Evolutionary conservation across 2,888 invertebrate genomes (phyloP), one percentile per base, ranked within the genome.

Genomic region (Rhamphomyia laevipes): DNA sequence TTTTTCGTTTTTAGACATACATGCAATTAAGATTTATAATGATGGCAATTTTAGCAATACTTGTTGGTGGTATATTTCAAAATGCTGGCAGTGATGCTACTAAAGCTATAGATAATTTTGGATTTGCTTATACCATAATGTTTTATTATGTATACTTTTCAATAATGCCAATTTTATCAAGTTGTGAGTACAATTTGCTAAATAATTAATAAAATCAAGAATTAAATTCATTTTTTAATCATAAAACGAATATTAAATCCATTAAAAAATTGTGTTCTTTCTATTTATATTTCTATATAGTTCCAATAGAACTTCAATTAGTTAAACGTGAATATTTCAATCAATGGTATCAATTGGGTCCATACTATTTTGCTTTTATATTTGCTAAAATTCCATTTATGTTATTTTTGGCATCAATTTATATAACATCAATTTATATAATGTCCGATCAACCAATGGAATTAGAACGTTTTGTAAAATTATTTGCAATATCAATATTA

Each of bases 111-210:
- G 88, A 84, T 64, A 88, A 88, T 68, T 89, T 87, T 61, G 88
- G 88, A 10, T 89, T 86, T 64, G 86, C 84, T 59, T 88, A 85
- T 61, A 82, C 84, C 2, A 84, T 84, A 52, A 74, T 84, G 16
- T 87, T 89, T 53, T 81, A 81, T 27, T 85, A 87, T 68, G 74
- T 89, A 60, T 89, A 87, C 63, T 76, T 87, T 46, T 86, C 89
- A 0, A 82, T 89, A 82, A 78, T 88, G 76, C 89, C 89, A 3
- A 78, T 86, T 40, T 68, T 89, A 45, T 68, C 88, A 55, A 78
- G 84, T 58, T 89, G 89, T 89, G 73, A 82, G 85, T 76, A 7
- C 13, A 43, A 15, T 21, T 18, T 16, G n/a, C 10, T 5, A 33
- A 33, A 13, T 5, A 6, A 33, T 33, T 6, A 33, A 13, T 33